These are phyloP conservation scores for Bombus consobrinus DNA, from an alignment of 1,140 invertebrate species.

Conservation along the genomic window DNA sequence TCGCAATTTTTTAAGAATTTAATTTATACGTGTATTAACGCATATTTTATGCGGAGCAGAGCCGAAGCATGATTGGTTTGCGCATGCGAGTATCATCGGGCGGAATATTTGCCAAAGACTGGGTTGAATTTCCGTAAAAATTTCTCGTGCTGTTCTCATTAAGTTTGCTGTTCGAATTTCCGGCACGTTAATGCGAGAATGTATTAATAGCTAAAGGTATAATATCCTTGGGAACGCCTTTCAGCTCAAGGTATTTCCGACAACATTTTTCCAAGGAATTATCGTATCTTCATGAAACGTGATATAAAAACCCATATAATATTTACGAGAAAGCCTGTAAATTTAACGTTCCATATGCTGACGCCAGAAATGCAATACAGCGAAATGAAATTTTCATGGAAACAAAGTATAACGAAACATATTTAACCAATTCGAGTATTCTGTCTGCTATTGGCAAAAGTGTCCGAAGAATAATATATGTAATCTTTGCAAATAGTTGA, in stretches of 20 bases:
- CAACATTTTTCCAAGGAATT: not conserved
- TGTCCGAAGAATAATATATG: not conserved
- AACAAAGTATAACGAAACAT: not conserved
- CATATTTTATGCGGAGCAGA: not conserved
- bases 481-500: not conserved
- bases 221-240: not conserved
- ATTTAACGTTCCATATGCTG: not conserved
- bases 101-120: slow-evolving; percentile 2
- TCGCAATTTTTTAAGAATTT: not conserved
- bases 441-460: not conserved
- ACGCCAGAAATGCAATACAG: not conserved
- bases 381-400: not conserved
- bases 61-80: not conserved
- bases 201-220: not conserved
- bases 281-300: not conserved
- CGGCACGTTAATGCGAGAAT: not conserved
- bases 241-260: not conserved
- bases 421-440: not conserved
- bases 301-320: not conserved
- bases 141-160: not conserved
- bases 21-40: not conserved
- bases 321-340: too few species aligned
- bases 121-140: not conserved
- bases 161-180: not conserved
- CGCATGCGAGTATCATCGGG: not conserved